Percentiles rank a stretch among this genome's conserved stretches.
These are phyloP conservation scores for Plodia interpunctella DNA, from an alignment of 1,140 invertebrate genomes.

Conservation along the genomic window DNA sequence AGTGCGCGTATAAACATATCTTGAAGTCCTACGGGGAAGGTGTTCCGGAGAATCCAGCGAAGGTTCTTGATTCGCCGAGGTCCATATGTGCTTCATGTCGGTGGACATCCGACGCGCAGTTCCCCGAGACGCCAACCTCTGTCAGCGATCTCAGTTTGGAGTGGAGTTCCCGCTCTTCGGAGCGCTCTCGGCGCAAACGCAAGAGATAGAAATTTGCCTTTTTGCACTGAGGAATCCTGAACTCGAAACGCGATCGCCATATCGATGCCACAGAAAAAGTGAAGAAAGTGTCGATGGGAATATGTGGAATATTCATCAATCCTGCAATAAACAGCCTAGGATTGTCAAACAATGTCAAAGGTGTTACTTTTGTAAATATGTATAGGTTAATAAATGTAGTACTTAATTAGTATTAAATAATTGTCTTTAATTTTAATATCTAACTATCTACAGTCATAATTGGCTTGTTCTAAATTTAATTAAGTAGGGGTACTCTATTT, in stretches of 20 bases:
- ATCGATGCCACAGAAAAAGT: background rate
- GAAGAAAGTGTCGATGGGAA: background rate
- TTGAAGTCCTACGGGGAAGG: constrained; percentile 52
- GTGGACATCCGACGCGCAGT: constrained; percentile 69
- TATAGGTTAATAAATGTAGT: too few species aligned
- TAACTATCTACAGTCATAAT: too few species aligned
- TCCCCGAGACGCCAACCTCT: constrained; percentile 65
- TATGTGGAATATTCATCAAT: background rate
- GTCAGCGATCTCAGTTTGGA: constrained; percentile 64
- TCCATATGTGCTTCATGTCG: constrained; percentile 56
- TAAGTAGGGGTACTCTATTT: too few species aligned
- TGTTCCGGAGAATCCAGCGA: constrained; percentile 24
- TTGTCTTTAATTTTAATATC: too few species aligned
- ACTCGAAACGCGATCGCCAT: background rate
- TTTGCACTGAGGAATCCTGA: background rate
- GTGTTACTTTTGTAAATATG: too few species aligned
- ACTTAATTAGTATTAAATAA: too few species aligned
- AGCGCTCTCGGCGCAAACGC: constrained; percentile 48
- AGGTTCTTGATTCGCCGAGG: constrained; percentile 42
- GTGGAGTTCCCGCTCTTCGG: constrained; percentile 61
- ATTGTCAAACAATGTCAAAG: background rate
- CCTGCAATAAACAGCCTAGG: background rate
- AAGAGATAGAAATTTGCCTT: constrained; percentile 46
- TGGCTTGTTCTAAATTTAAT: too few species aligned
- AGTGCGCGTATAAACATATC: constrained; percentile 70